Base-by-base conservation (phyloP, 1,140 invertebrate genomes). In the Drosophila suzukii region DNA sequence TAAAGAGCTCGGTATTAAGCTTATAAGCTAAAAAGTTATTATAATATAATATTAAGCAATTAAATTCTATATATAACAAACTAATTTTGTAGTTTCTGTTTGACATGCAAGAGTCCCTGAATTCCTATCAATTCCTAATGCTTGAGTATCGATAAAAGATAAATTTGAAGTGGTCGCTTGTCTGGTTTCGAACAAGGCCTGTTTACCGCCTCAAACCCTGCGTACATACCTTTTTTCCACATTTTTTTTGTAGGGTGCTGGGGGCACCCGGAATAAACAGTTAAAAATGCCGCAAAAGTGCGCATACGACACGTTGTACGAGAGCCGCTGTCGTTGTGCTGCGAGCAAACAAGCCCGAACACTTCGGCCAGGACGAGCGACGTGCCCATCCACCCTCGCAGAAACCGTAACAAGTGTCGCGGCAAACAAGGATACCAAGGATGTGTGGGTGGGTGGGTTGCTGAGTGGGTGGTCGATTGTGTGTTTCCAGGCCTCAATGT, bases 261-360 rank as follows among this genome's bases (percentile, higher is more conserved):
- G 65, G n/a, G 46, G 54, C 41, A 44, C 54, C 76, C 70, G 82
- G 65, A 79, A 71, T 70, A 86, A 86, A 78, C 82, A 78, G 80
- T 79, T 79, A 38, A 59, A 78, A 79, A 74, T 78, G 78, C 65
- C 84, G 76, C 68, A 84, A 73, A 89, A 89, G 85, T 89, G 84
- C 77, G 84, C 84, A 89, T 89, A 90, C 84, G 74, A 89, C 84
- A 89, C 77, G 84, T 89, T 89, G 82, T 73, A 76, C 50, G 58
- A 51, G 50, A 41, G 67, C 32, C 20, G 44, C 54, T 66, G 63
- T 57, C 53, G 27, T 39, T 54, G 61, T 54, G 61, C 62, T 70
- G 56, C 55, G 62, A 68, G 73, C 73, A 77, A 77, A 77, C 63
- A 77, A 58, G 73, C 54, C 53, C 54, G 60, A 76, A 75, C 71